phyloP scores from a whole-genome alignment of 2,888 invertebrate species.

The Phortica okadai region DNA sequence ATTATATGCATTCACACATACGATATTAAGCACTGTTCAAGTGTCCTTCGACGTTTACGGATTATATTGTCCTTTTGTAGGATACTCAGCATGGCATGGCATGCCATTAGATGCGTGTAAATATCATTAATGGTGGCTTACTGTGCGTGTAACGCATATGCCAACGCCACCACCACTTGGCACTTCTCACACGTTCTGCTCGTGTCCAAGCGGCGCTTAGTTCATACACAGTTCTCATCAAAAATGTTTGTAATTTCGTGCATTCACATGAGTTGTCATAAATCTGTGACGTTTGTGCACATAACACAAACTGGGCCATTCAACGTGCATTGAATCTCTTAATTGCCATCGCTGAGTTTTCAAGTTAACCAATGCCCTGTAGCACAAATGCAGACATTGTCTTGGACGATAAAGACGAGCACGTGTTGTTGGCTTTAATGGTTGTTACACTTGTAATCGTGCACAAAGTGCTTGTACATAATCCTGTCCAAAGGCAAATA shows the following conservation, averaged over 20 bases:
- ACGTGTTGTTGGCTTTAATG: background rate
- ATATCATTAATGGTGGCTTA: slow-evolving; percentile 10
- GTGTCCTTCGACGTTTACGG: slow-evolving; percentile 14
- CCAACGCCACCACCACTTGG: background rate
- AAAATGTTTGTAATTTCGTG: background rate
- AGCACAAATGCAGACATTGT: background rate
- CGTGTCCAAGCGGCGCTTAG: background rate
- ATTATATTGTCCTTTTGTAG: slow-evolving; percentile 23
- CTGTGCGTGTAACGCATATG: background rate
- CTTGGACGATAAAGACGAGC: background rate
- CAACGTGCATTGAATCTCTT: slow-evolving; percentile 15
- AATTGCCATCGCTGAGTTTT: background rate
- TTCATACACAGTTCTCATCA: background rate
- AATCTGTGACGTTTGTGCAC: slow-evolving; percentile 14
- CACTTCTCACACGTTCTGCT: background rate
- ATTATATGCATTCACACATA: background rate
- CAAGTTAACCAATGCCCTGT: background rate
- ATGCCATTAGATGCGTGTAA: background rate
- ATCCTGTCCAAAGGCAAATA: background rate
- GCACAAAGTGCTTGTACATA: background rate
- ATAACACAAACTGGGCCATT: background rate
- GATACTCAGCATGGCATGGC: slow-evolving; percentile 2
- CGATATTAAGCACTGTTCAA: background rate
- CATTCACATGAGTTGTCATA: slow-evolving; percentile 5
- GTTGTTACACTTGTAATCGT: background rate